Conservation (phyloP, 2,113 vertebrate genomes). For the Aptenodytes patagonicus region DNA sequence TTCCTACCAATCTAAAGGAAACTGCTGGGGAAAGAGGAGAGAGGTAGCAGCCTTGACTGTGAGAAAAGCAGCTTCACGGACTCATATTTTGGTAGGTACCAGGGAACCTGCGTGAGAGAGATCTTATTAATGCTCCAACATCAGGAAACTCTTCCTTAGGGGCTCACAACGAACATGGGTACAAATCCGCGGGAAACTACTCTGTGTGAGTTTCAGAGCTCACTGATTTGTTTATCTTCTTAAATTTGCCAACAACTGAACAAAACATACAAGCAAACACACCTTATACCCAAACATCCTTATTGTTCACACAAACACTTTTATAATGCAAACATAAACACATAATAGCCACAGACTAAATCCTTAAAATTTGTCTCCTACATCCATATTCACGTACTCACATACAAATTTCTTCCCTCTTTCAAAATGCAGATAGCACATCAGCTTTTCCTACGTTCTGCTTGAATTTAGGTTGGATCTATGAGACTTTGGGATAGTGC, state of each 20-base stretch:
- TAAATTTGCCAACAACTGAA: not conserved
- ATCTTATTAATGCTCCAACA: not conserved
- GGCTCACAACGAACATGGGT: not conserved
- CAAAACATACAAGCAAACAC: not conserved
- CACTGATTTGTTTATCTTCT: not conserved
- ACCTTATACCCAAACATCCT: not conserved
- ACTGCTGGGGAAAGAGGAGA: not conserved
- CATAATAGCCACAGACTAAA: not conserved
- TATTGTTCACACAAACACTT: not conserved
- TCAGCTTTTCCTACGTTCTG: not conserved
- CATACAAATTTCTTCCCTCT: not conserved
- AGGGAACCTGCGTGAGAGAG: not conserved
- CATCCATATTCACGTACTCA: not conserved
- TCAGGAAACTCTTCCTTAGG: not conserved
- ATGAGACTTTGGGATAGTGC: not conserved
- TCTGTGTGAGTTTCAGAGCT: not conserved
- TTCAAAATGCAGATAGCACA: not conserved
- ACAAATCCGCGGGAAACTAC: not conserved
- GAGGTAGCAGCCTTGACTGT: rapidly evolving
- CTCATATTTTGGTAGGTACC: not conserved
- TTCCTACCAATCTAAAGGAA: not conserved
- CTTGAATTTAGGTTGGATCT: not conserved
- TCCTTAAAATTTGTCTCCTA: not conserved
- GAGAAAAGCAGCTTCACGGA: not conserved
- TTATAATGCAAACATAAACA: not conserved